These are phyloP conservation scores for Epirrhoe alternata DNA, from an alignment of 2,888 invertebrate species.

Conservation along the genomic window DNA sequence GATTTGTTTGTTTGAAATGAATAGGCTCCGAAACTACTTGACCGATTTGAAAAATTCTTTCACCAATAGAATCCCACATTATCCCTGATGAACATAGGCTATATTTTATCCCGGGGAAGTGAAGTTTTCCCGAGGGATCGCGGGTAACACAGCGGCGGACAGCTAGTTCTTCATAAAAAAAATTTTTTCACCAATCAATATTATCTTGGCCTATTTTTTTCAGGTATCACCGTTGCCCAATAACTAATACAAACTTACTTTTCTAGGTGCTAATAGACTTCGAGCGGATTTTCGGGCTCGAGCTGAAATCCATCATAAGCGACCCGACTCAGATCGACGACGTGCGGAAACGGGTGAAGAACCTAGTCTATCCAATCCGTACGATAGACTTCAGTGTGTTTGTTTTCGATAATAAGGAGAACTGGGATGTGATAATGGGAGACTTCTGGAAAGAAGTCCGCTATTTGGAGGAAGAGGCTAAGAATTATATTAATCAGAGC, in stretches of 20 bases:
- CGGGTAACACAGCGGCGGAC: too few species aligned
- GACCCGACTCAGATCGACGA: conserved; percentile 95
- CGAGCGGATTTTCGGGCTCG: conserved; percentile 94
- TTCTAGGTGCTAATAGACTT: conserved; percentile 92
- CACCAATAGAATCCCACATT: too few species aligned
- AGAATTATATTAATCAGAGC: conserved; percentile 93
- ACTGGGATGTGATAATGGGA: conserved; percentile 93
- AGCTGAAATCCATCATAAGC: conserved; percentile 93
- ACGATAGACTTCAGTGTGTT: conserved; percentile 94
- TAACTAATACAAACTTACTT: neutral
- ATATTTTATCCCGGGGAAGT: too few species aligned
- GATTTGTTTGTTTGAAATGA: too few species aligned
- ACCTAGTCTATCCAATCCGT: conserved; percentile 90
- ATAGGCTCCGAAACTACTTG: too few species aligned
- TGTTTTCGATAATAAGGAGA: conserved; percentile 90
- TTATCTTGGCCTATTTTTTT: too few species aligned
- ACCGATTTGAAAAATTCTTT: too few species aligned
- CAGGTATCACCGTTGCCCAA: too few species aligned
- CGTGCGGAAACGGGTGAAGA: conserved; percentile 91
- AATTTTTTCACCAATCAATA: too few species aligned
- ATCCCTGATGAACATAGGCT: too few species aligned
- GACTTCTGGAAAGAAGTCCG: conserved; percentile 91
- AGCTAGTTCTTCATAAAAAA: too few species aligned
- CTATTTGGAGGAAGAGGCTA: conserved; percentile 92
- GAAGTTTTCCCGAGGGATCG: too few species aligned